Evolutionary conservation across 2,888 invertebrate species (phyloP).

Genomic region (Trichogramma dendrolimi): DNA sequence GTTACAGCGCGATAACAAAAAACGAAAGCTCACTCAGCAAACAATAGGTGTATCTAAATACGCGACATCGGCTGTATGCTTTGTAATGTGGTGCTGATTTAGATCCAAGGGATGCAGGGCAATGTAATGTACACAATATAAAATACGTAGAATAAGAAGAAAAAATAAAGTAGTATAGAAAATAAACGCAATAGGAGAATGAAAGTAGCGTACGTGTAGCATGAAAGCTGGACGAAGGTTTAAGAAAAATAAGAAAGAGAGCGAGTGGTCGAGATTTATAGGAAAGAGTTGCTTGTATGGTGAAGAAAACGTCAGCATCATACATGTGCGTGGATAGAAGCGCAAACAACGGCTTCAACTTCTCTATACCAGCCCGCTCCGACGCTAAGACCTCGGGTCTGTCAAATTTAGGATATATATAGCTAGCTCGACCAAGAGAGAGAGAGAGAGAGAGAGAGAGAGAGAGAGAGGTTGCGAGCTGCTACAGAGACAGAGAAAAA

Average conservation of each 20-base stretch:
- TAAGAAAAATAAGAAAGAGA: constrained; percentile 23
- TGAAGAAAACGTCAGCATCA: constrained; percentile 6
- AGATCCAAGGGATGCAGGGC: no score
- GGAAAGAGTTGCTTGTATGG: constrained; percentile 36
- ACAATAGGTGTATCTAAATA: no score
- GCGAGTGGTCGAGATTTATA: constrained; percentile 40
- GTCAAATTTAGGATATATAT: constrained; percentile 20
- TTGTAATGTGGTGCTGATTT: no score
- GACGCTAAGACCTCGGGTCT: constrained; percentile 6
- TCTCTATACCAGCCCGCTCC: not conserved
- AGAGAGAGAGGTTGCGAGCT: not conserved
- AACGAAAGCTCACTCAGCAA: no score
- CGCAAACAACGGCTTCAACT: constrained; percentile 13
- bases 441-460: constrained; percentile 7
- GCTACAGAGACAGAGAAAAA: not conserved
- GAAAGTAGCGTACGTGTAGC: constrained; percentile 5
- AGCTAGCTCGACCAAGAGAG: constrained; percentile 11
- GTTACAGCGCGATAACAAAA: no score
- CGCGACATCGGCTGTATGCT: no score
- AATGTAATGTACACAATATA: no score
- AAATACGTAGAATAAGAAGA: no score
- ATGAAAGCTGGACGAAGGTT: constrained; percentile 9
- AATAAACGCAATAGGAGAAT: constrained; percentile 20
- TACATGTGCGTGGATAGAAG: not conserved
- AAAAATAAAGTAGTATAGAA: constrained; percentile 2